phyloP scores from a whole-genome alignment of 2,113 vertebrate species.

The Maccullochella peelii region DNA sequence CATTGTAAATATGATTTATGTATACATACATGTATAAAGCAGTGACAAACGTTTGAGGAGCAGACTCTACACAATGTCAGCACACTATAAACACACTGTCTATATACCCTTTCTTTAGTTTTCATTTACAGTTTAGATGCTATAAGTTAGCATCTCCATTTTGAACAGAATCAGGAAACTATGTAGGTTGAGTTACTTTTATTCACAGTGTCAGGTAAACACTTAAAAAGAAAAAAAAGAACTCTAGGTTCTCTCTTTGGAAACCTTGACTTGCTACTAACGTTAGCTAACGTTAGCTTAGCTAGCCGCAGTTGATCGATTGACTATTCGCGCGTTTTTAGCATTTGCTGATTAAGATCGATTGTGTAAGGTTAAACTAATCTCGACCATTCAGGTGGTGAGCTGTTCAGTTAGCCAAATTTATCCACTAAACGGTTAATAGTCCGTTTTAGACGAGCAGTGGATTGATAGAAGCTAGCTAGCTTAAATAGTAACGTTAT shows the following conservation, averaged over 20 bases:
- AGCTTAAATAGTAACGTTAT: not conserved
- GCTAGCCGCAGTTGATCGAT: not conserved
- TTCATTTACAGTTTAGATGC: no score
- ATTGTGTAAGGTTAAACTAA: rapidly evolving
- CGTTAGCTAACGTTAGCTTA: conserved; percentile 36
- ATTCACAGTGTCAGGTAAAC: not conserved
- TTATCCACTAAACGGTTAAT: conserved; percentile 15
- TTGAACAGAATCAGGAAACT: not conserved
- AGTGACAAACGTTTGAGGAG: not conserved
- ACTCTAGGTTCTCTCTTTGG: not conserved
- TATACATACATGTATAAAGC: not conserved
- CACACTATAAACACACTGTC: not conserved
- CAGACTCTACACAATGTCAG: not conserved
- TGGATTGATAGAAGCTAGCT: conserved; percentile 11
- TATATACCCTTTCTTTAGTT: not conserved
- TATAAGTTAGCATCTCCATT: no score
- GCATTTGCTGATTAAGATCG: not conserved
- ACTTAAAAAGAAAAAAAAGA: not conserved
- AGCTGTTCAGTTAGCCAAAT: not conserved
- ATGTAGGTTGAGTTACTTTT: not conserved
- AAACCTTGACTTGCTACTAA: not conserved
- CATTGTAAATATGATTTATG: not conserved
- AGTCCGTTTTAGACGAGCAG: not conserved
- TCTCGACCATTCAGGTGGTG: not conserved
- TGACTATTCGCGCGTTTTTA: rapidly evolving